These are phyloP conservation scores for Heloderma charlesbogerti DNA, from an alignment of 2,113 vertebrate genomes.

Conservation along the genomic window DNA sequence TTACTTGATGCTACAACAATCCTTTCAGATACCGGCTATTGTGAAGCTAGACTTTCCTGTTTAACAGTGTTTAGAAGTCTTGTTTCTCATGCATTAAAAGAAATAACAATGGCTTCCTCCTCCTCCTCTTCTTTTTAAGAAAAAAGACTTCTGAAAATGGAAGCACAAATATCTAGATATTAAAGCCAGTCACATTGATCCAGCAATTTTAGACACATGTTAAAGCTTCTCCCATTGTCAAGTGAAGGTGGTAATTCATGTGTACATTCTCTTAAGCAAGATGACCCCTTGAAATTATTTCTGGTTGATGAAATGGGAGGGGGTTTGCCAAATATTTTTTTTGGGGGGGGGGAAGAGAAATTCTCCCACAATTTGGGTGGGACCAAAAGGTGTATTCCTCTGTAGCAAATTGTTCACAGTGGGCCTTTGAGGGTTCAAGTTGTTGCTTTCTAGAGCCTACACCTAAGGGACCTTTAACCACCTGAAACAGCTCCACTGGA, in stretches of 20 bases:
- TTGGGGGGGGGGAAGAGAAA: background rate
- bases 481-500: too few relatives aligned
- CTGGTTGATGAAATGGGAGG: background rate
- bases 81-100: background rate
- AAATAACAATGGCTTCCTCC: background rate
- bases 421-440: too few relatives aligned
- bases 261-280: background rate
- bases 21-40: conserved; percentile 46
- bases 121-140: background rate
- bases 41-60: conserved; percentile 40
- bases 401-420: too few relatives aligned
- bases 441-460: too few relatives aligned
- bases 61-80: conserved; percentile 29
- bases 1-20: conserved; percentile 18
- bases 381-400: too few relatives aligned
- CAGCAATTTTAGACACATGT: background rate
- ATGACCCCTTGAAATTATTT: background rate
- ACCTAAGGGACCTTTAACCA: too few relatives aligned
- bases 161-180: background rate
- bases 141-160: background rate
- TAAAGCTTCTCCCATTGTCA: background rate
- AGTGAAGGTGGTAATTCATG: background rate
- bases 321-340: background rate
- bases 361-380: background rate
- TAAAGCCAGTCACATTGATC: too few relatives aligned